Evolutionary conservation across 2,113 vertebrate genomes (phyloP).

Genomic region (Rhineura floridana): DNA sequence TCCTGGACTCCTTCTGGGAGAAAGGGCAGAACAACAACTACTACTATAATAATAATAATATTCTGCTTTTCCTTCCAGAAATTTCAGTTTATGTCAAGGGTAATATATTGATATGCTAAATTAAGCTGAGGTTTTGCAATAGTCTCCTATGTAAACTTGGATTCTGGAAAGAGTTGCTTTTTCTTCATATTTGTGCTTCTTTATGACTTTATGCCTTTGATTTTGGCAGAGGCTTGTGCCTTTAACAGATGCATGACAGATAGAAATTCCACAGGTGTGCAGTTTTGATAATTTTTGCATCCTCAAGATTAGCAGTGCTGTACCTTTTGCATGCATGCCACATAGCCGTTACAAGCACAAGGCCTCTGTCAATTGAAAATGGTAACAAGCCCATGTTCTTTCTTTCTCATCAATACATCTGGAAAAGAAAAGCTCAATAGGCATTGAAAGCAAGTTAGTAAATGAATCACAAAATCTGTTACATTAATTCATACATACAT

Average conservation of each 20-base stretch:
- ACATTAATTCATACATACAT: neutral
- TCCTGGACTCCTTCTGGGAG: too few species aligned
- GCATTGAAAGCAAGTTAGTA: slow-evolving; percentile 24
- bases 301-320: neutral
- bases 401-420: slow-evolving; percentile 41
- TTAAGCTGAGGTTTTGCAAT: slow-evolving; percentile 33
- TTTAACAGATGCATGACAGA: neutral
- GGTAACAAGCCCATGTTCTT: neutral
- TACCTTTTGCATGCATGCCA: neutral
- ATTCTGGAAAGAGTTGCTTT: slow-evolving; percentile 47
- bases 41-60: too few species aligned
- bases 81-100: neutral
- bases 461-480: neutral
- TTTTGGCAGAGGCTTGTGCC: neutral
- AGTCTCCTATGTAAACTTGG: slow-evolving; percentile 40
- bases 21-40: too few species aligned
- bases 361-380: neutral
- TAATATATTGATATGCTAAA: neutral
- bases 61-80: too few species aligned
- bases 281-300: neutral
- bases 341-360: neutral
- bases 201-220: neutral
- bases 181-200: slow-evolving; percentile 18
- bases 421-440: slow-evolving; percentile 32
- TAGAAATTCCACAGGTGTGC: neutral